Base-by-base conservation (phyloP, 2,113 vertebrate genomes). In the Lepidothrix coronata region DNA sequence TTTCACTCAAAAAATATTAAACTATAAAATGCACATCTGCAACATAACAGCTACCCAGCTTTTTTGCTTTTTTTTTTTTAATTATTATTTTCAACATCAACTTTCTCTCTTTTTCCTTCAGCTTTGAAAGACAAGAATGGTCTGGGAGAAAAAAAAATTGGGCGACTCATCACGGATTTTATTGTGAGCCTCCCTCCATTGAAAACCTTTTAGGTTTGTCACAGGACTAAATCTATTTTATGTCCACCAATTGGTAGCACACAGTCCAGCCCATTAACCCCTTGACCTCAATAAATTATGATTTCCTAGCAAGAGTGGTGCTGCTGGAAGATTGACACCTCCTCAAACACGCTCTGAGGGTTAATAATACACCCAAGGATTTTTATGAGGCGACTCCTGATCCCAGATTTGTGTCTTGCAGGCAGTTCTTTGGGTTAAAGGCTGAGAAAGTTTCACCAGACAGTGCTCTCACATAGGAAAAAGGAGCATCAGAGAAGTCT, bases 161-260 rank as follows among this genome's bases (percentile, higher is more conserved):
- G 80, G 73, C 2, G 1, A 86, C 85, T 52, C 85, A 67, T 92
- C 68, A 55, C 20, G 33, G 0, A 0, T 94, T 96, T 95, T 72
- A 95, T 48, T 59, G 57, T 2, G 2, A 94, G 61, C 55, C n/a
- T 91, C 82, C 73, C 41, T 78, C 79, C 87, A 93, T 75, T 27
- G 77, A 85, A 95, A 95, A 95, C 68, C 92, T 96, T 96, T 93
- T 92, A 93, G 88, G 65, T 94, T 87, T 93, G 95, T 94, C 85
- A 93, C 72, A 78, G 76, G 76, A 96, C 85, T 95, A 96, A 89
- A 91, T 92, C 75, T 94, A 95, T 92, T 96, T 96, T 94, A 94
- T 93, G 88, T 65, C 95, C 89, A 80, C 76, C 94, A 96, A 95
- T 93, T 77, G 93, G 93, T 81, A 96, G 85, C 95, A 93, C 81